These are phyloP conservation scores for Diplolepis rosae DNA, from an alignment of 2,888 invertebrate genomes.

Conservation along the genomic window DNA sequence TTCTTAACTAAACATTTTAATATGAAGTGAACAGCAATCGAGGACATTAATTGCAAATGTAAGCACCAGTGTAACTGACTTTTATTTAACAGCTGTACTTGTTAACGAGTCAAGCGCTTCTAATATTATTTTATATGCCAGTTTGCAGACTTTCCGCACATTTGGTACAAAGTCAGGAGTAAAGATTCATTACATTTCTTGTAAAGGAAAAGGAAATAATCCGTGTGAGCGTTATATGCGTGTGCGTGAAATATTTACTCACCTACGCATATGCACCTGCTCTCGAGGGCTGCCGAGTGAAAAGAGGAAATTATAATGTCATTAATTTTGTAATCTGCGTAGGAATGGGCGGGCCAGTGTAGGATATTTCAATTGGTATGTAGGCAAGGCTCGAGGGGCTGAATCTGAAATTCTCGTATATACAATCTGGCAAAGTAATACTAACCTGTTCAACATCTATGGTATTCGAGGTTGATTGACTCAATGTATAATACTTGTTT, in stretches of 20 bases:
- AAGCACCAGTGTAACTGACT: constrained; percentile 15
- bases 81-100: background rate
- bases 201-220: constrained; percentile 1
- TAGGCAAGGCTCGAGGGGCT: constrained; percentile 22
- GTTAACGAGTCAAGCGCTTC: constrained; percentile 23
- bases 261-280: constrained; percentile 29
- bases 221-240: background rate
- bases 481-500: background rate
- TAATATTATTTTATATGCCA: constrained; percentile 24
- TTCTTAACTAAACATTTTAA: too few relatives aligned
- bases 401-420: constrained; percentile 12
- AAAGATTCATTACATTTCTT: constrained; percentile 7
- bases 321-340: constrained; percentile 31
- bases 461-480: constrained; percentile 20
- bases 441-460: constrained; percentile 1
- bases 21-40: background rate
- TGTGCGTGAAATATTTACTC: constrained; percentile 17
- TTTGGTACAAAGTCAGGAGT: constrained; percentile 2
- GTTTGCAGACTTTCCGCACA: constrained; percentile 1
- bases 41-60: constrained; percentile 21
- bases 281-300: constrained; percentile 22
- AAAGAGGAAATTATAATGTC: constrained; percentile 30
- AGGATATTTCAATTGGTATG: constrained; percentile 29
- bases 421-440: constrained; percentile 4
- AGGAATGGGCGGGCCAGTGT: constrained; percentile 20